Base-by-base conservation (phyloP, 2,888 invertebrate genomes). In the Pomacea canaliculata region DNA sequence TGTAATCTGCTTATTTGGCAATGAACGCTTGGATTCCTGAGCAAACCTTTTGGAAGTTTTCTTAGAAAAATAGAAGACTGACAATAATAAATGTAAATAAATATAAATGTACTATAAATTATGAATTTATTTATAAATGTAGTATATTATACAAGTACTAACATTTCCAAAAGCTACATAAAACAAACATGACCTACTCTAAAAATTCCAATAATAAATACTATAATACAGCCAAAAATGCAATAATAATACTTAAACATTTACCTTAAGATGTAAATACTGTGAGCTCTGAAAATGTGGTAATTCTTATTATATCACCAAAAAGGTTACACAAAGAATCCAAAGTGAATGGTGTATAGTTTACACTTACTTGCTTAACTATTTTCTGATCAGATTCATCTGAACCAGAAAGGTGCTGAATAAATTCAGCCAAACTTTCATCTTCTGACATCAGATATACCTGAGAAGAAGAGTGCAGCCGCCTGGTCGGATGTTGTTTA, bases 401-500 rank as follows among this genome's bases (percentile, higher is more conserved):
- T 8, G 84, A 84, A 0, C 82, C 83, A 3, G 83, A 83, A 12
- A 85, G 74, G 16, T 83, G 83, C 51, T 85, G 84, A 59, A 87
- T 85, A 81, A 85, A 88, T 76, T 88, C 88, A 59, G 87, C 86
- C 72, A 88, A 78, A 76, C 88, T 88, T 75, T 88, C 88, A 65
- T 87, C 87, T 73, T 86, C 87, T 16, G 88, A 87, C 23, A 85
- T 84, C 49, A 87, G 78, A 19, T 86, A 83, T 18, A 85, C 82
- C 72, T 84, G 83, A 12, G 84, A 81, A 0, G 83, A 81, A 75
- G 63, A 10, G 4, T 63, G 63, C n/a, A 63, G 18, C 19, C 16
- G 51, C 51, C 51, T 56, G 10, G 12, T 56, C 2, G 51, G 16
- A 56, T 56, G 10, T 16, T 56, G 51, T 56, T 56, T 56, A 16